A percentile compares a stretch with the other conserved stretches of the same genome.
These are phyloP conservation scores for Acronicta aceris DNA, from an alignment of 2,888 invertebrate genomes.

Conservation along the genomic window DNA sequence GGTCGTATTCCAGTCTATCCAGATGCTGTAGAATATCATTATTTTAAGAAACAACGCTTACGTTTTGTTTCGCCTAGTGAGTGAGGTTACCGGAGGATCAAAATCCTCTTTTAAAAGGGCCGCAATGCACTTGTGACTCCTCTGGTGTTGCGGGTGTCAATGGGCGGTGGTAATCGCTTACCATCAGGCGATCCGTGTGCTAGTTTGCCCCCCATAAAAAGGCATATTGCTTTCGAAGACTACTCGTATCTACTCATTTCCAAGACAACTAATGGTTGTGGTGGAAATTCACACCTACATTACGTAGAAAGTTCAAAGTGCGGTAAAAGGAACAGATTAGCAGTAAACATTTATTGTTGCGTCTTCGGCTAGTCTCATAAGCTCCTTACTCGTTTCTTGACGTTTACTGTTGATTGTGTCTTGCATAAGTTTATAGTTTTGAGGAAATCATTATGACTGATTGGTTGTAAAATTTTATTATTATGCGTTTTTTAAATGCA, in stretches of 20 bases:
- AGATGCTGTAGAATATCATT: too few relatives aligned
- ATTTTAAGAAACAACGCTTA: too few relatives aligned
- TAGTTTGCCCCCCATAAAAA: too few relatives aligned
- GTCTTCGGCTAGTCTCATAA: constrained; percentile 29
- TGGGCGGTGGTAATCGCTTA: too few relatives aligned
- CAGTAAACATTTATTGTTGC: constrained; percentile 16
- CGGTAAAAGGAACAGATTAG: constrained; percentile 32
- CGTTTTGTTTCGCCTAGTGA: too few relatives aligned
- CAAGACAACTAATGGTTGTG: constrained; percentile 16
- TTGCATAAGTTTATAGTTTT: constrained; percentile 29
- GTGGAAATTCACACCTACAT: constrained; percentile 28
- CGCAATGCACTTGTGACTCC: too few relatives aligned
- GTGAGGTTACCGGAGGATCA: too few relatives aligned
- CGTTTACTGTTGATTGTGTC: constrained; percentile 20
- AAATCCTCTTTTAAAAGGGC: too few relatives aligned
- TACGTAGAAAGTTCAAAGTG: constrained; percentile 42
- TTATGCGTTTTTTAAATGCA: constrained; percentile 9
- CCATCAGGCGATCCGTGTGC: too few relatives aligned
- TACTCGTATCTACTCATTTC: constrained; percentile 1
- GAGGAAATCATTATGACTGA: constrained; percentile 40
- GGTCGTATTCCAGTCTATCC: too few relatives aligned
- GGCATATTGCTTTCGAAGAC: not conserved
- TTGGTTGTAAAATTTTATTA: constrained; percentile 24
- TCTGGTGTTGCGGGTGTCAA: too few relatives aligned
- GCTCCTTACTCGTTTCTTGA: constrained; percentile 21